Base-by-base conservation (phyloP, 1,140 invertebrate genomes). In the Heliconius melpomene region DNA sequence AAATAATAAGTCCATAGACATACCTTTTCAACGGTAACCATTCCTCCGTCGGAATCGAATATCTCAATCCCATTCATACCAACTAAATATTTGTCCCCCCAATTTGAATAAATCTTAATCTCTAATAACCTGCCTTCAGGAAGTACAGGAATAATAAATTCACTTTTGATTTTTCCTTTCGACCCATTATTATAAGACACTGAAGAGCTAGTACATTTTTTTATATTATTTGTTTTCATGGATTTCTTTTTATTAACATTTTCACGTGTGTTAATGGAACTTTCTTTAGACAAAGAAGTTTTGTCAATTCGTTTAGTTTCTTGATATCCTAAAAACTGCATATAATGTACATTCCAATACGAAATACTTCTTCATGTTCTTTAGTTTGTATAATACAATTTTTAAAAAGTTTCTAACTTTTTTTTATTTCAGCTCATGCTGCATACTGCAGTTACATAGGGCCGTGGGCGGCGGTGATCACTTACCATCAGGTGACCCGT, bases 81-180 rank as follows among this genome's bases (percentile, higher is more conserved):
- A 73, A 98, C 96, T 86, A 97, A 97, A 93, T 97, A 96, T 84
- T 96, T 96, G 88, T 98, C 97, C n/a, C 97, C 97, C 97, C 97
- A 98, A 26, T 97, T 98, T 7, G 95, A 96, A 66, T 95, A 94
- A 82, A 98, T 97, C 88, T 97, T 96, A 38, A 98, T 94, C 77
- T 96, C 95, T 79, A 98, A 89, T 74, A 95, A 87, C 85, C 95
- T 92, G 18, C 97, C 97, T 83, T 89, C 92, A 2, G 97, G 97
- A 79, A 98, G 91, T 93, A 97, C 96, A 0, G 97, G 97, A 82
- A 98, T 97, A 20, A 92, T 82, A 85, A 94, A 93, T 81, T 94
- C 91, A 54, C 70, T 81, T 89, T 91, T 2, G 70, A 40, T 74
- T 84, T 89, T 8, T 92, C 87, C 36, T 83, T 85, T 79, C 83